Evolutionary conservation across 1,140 invertebrate genomes (phyloP).

Genomic region (Ceratina australensis): DNA sequence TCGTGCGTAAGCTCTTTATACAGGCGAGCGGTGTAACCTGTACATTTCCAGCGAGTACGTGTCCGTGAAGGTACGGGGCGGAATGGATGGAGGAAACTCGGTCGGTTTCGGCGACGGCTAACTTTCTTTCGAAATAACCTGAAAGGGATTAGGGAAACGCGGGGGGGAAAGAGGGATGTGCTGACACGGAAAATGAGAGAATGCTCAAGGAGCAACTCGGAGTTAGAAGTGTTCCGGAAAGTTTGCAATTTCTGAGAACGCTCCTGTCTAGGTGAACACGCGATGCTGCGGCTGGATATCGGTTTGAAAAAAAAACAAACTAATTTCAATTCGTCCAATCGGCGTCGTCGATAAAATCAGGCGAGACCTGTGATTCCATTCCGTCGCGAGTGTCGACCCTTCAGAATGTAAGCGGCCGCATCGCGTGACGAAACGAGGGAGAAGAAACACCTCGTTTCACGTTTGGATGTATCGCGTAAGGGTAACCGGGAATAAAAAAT

Average conservation of each 20-base stretch:
- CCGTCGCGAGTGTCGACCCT: too few relatives aligned
- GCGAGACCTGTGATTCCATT: not conserved
- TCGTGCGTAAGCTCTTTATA: slow-evolving; percentile 49
- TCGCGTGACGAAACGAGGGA: slow-evolving; percentile 25
- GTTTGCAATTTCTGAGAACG: slow-evolving; percentile 32
- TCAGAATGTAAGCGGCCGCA: too few relatives aligned
- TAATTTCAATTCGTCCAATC: not conserved
- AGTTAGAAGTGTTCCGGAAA: slow-evolving; percentile 25
- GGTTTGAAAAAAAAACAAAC: too few relatives aligned
- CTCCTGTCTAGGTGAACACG: slow-evolving; percentile 13
- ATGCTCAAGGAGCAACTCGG: not conserved
- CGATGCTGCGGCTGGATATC: slow-evolving; percentile 15
- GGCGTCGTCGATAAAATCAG: not conserved
- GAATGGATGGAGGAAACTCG: slow-evolving; percentile 15
- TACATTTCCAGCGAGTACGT: not conserved
- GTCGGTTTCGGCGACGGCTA: slow-evolving; percentile 31
- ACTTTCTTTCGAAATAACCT: slow-evolving; percentile 43
- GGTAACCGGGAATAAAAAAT: not conserved
- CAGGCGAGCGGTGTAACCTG: slow-evolving; percentile 43
- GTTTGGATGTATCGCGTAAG: not conserved
- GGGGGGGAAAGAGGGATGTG: not conserved
- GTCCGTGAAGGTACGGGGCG: not conserved
- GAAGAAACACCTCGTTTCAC: slow-evolving; percentile 7
- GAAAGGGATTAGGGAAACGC: slow-evolving; percentile 8
- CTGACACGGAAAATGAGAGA: slow-evolving; percentile 7